phyloP scores from a whole-genome alignment of 2,888 invertebrate species.

The Dione vanillae region DNA sequence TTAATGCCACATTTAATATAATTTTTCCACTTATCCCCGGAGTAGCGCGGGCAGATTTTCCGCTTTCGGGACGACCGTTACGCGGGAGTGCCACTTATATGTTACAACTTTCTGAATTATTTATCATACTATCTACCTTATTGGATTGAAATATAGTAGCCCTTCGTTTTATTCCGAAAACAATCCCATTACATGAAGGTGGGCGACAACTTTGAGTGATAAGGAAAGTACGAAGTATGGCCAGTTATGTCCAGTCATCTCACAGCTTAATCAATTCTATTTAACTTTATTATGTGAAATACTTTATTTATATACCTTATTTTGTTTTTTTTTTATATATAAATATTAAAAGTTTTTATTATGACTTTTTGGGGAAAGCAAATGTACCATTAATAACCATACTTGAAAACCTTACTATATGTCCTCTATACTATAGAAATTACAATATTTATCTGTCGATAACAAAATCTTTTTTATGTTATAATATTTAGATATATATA shows the following conservation, averaged over 20 bases:
- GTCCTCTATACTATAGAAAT: too few relatives aligned
- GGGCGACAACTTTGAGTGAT: conserved; percentile 48
- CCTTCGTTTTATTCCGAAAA: conserved; percentile 58
- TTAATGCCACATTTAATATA: conserved; percentile 70
- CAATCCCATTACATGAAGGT: conserved; percentile 58
- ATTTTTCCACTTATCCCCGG: conserved; percentile 65
- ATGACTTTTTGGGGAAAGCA: too few relatives aligned
- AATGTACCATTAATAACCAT: too few relatives aligned
- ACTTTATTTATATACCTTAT: conserved; percentile 2
- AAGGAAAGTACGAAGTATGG: conserved; percentile 37
- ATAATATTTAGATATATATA: too few relatives aligned
- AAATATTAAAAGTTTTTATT: not conserved
- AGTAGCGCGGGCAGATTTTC: conserved; percentile 62
- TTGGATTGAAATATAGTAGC: conserved; percentile 76
- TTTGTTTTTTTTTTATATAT: not conserved
- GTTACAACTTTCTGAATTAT: conserved; percentile 81
- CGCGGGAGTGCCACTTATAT: conserved; percentile 78
- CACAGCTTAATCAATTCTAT: conserved; percentile 29
- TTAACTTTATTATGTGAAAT: conserved; percentile 10
- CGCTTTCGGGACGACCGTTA: conserved; percentile 72
- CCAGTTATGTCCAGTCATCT: conserved; percentile 37
- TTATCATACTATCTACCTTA: conserved; percentile 79
- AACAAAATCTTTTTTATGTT: too few relatives aligned
- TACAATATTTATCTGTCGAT: too few relatives aligned
- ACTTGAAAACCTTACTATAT: too few relatives aligned